A percentile compares a stretch with the other conserved stretches of the same genome.
phyloP scores from a whole-genome alignment of 64 coral and sea anemone species.

The Dendronephthya gigantea region DNA sequence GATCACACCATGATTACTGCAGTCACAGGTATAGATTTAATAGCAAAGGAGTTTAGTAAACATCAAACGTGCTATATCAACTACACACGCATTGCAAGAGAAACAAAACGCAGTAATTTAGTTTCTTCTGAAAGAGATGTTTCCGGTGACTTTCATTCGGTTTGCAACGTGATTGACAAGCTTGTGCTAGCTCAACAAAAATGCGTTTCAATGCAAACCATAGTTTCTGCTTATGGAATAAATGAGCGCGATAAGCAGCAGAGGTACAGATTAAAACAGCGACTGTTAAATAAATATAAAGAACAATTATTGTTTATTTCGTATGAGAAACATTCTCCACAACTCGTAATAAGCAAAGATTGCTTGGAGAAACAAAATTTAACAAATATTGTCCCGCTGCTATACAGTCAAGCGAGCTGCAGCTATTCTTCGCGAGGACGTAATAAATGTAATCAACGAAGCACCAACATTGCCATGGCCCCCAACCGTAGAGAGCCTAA shows the following conservation, averaged over 20 bases:
- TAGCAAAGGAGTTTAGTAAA: background rate
- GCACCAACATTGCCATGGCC: background rate
- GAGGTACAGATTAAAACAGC: background rate
- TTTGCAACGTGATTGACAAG: background rate
- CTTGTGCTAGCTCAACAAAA: background rate
- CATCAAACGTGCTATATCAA: slow-evolving; percentile 11
- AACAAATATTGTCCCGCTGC: background rate
- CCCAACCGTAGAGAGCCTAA: background rate
- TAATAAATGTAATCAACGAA: background rate
- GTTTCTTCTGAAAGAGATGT: background rate
- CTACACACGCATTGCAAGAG: background rate
- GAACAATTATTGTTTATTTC: background rate
- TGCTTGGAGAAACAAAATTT: background rate
- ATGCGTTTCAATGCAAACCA: background rate
- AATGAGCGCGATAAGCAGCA: background rate
- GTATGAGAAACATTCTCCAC: background rate
- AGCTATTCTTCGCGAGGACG: background rate
- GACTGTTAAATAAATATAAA: background rate
- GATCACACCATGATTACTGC: background rate
- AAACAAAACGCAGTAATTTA: background rate
- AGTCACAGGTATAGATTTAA: background rate
- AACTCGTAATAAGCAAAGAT: background rate
- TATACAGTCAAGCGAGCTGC: background rate
- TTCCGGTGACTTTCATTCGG: background rate
- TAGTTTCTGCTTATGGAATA: background rate